Base-by-base conservation (phyloP, 2,888 invertebrate genomes). In the Troides aeacus region DNA sequence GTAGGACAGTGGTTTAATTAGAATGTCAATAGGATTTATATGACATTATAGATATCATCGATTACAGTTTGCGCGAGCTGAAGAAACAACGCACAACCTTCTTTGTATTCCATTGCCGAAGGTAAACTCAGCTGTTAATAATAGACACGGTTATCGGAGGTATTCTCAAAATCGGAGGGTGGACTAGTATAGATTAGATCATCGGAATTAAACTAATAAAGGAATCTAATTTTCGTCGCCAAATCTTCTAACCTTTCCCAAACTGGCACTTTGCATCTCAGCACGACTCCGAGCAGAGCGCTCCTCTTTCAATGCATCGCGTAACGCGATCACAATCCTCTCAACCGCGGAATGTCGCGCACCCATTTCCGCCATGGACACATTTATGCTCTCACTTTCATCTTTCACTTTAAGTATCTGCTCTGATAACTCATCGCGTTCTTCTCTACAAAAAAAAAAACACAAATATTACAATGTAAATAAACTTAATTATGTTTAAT, bases 281-380 rank as follows among this genome's bases (percentile, higher is more conserved):
- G 84, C 84, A 39, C 80, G 78, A 53, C 81, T 87, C 71, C 84
- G 82, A 0, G 84, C 85, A 0, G 71, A 72, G 0, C 90, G 79
- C 60, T 92, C 92, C 3, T 92, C 92, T 7, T 79, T 77, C 69
- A 92, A 64, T 0, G 90, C 87, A 42, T 90, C 91, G 0, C 92
- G 72, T 18, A 92, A 66, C 0, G 89, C 92, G 0, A 75, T 67
- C 0, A 90, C 84, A 0, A 88, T 80, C 0, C 87, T 78, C 73
- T 92, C 91, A 0, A 87, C 81, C 0, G 88, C 77, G 1, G 39
- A 73, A 58, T 84, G 77, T 0, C 83, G 79, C 15, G 77, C 63
- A 66, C 90, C 88, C 50, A 88, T 71, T 64, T 87, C 81, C 0
- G 78, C 73, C 17, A 87, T 73, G n/a, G 80, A 77, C 0, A 74